Evolutionary conservation across 2,113 vertebrate species (phyloP).

Genomic region (Corythaeola cristata): DNA sequence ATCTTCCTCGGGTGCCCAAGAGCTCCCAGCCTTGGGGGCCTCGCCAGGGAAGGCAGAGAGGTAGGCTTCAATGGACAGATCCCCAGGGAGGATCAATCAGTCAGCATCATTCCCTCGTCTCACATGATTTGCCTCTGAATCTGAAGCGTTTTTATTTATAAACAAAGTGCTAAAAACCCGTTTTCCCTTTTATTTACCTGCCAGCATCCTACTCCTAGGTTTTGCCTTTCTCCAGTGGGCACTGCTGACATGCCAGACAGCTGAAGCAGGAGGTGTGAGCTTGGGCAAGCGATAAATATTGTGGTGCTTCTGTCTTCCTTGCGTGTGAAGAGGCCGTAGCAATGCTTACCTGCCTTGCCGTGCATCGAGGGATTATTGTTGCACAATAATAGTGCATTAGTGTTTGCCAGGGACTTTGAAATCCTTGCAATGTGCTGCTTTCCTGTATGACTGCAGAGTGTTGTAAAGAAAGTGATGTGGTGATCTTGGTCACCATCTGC

Average conservation of each 20-base stretch:
- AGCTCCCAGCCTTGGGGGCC: not conserved
- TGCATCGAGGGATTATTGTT: not conserved
- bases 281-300: not conserved
- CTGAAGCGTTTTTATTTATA: not conserved
- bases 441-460: not conserved
- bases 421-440: not conserved
- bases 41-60: not conserved
- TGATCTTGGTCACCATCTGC: not conserved
- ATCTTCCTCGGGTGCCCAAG: not conserved
- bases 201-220: not conserved
- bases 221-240: not conserved
- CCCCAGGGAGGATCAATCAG: not conserved
- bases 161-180: not conserved
- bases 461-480: not conserved
- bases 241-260: not conserved
- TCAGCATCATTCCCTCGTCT: not conserved
- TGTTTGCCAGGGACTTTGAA: not conserved
- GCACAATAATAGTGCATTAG: too few species aligned
- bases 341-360: not conserved
- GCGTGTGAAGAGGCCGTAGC: not conserved
- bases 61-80: not conserved
- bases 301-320: not conserved
- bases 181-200: not conserved
- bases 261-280: slow-evolving; percentile 11
- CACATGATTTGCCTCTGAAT: not conserved